A percentile compares a stretch with the other conserved stretches of the same genome.
Evolutionary conservation across 2,797 vertebrate species (phyloP).

Genomic region (Gephyroberyx darwinii): DNA sequence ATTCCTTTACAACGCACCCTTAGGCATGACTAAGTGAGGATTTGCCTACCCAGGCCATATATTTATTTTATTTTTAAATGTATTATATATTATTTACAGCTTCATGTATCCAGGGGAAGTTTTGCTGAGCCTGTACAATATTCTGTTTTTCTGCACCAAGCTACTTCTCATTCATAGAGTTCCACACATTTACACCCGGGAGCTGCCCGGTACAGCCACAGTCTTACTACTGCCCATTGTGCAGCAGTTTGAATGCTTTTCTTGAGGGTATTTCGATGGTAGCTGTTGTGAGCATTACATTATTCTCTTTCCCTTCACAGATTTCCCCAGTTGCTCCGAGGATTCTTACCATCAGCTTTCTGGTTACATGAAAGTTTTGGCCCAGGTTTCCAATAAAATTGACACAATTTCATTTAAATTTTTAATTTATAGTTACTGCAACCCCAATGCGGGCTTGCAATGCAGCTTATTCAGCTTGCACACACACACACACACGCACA

Average conservation of each 20-base stretch:
- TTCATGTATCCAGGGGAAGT: not conserved
- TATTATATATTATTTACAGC: too few relatives aligned
- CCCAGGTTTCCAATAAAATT: not conserved
- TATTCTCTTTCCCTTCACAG: constrained; percentile 33
- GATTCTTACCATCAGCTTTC: constrained; percentile 31
- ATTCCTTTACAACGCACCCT: too few relatives aligned
- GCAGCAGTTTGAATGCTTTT: constrained; percentile 49
- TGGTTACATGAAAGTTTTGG: constrained; percentile 11
- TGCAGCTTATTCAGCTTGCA: constrained; percentile 27
- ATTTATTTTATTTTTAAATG: too few relatives aligned
- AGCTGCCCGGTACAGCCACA: not conserved
- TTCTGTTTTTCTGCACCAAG: too few relatives aligned
- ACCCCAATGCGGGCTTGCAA: constrained; percentile 15
- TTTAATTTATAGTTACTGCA: not conserved
- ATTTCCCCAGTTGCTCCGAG: constrained; percentile 24
- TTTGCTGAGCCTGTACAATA: not conserved
- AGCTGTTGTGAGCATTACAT: constrained; percentile 41
- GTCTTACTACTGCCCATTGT: constrained; percentile 30
- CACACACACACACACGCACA: not conserved
- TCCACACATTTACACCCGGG: not conserved
- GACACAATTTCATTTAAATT: constrained; percentile 20
- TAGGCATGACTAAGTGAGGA: too few relatives aligned
- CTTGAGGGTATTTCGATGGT: constrained; percentile 40
- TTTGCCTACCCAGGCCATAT: too few relatives aligned
- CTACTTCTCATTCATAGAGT: not conserved